These are phyloP conservation scores for Sula dactylatra DNA, from an alignment of 2,113 vertebrate species.

Conservation along the genomic window DNA sequence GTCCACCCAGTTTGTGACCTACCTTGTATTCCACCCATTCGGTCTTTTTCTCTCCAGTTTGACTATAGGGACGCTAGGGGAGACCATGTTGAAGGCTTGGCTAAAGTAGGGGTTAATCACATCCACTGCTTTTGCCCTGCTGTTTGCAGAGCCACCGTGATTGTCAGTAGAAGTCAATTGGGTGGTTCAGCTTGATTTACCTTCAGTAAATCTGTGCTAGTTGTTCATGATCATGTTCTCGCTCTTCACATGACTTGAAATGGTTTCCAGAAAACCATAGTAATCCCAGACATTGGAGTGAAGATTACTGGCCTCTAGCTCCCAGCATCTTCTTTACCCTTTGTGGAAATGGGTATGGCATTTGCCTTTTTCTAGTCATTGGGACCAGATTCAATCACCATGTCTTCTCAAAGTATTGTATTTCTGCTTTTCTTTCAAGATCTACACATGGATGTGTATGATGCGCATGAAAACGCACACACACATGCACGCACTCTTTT, in stretches of 20 bases:
- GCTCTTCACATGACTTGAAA: not conserved
- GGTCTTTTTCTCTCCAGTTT: not conserved
- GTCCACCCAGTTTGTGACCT: not conserved
- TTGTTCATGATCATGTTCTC: not conserved
- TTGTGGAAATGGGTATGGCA: not conserved
- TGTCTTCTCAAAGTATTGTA: not conserved
- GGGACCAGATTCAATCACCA: not conserved
- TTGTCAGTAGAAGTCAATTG: not conserved
- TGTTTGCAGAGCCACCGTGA: not conserved
- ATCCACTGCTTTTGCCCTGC: not conserved
- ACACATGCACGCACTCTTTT: not conserved
- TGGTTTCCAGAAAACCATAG: not conserved
- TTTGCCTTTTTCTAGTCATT: not conserved
- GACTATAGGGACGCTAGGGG: not conserved
- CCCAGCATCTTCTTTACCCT: not conserved
- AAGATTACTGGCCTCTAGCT: not conserved
- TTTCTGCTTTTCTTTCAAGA: not conserved
- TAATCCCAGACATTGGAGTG: not conserved
- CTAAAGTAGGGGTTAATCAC: not conserved
- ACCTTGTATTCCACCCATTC: not conserved
- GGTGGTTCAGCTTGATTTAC: not conserved
- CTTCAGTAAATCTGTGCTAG: not conserved
- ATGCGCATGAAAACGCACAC: not conserved
- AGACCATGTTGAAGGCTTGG: not conserved
- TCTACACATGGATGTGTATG: not conserved